Conservation (phyloP, 2,113 vertebrate genomes). For the Lates calcarifer region DNA sequence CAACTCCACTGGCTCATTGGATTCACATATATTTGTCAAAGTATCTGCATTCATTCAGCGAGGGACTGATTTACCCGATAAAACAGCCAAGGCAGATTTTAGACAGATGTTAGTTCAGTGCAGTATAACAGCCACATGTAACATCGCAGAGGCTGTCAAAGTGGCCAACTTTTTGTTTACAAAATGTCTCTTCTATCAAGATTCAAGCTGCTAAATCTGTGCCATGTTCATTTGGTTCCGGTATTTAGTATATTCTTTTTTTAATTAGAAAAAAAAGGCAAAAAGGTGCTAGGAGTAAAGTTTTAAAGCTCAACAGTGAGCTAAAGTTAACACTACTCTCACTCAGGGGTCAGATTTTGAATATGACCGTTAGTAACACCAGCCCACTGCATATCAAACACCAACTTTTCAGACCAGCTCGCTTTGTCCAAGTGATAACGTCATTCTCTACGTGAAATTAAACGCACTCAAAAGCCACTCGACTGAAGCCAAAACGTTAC, state of each 20-base stretch:
- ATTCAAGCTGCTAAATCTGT: neutral
- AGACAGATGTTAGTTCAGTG: neutral
- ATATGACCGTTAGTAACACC: slow-evolving; percentile 20
- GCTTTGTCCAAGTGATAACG: neutral
- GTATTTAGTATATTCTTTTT: neutral
- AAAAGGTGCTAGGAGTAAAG: neutral
- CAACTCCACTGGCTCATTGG: neutral
- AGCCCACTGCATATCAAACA: neutral
- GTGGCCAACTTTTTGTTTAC: slow-evolving; percentile 44
- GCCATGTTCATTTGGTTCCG: accelerated
- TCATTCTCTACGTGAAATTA: neutral
- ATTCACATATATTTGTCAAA: neutral
- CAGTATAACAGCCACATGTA: neutral
- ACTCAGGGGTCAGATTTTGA: neutral
- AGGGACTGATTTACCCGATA: neutral
- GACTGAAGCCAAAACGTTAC: neutral
- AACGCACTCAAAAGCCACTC: neutral
- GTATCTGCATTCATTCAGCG: neutral
- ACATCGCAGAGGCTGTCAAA: slow-evolving; percentile 31
- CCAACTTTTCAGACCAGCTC: neutral
- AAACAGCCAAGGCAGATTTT: neutral
- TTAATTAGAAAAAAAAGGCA: neutral
- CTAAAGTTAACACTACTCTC: neutral
- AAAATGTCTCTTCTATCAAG: neutral
- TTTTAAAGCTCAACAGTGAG: neutral